A percentile compares a stretch with the other conserved stretches of the same genome.
phyloP scores from a whole-genome alignment of 2,113 vertebrate species.

The Eubucco bourcierii region DNA sequence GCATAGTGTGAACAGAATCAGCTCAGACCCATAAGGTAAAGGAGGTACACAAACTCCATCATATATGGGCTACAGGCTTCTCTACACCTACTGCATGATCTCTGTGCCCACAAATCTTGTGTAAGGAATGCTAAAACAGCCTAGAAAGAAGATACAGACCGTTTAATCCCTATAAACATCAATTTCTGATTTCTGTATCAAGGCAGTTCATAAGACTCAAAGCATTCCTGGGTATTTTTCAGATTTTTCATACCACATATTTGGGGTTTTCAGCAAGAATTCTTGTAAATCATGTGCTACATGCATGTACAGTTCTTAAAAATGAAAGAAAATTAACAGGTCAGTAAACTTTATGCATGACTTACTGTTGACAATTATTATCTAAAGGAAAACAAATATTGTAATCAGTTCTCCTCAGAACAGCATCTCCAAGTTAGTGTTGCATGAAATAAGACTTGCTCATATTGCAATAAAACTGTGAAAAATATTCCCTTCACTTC shows the following conservation, averaged over 20 bases:
- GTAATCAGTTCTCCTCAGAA: conserved; percentile 28
- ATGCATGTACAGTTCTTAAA: background rate
- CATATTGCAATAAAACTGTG: background rate
- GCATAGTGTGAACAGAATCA: background rate
- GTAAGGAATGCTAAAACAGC: conserved; percentile 8
- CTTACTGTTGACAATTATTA: background rate
- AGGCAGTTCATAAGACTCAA: background rate
- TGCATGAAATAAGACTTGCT: conserved; percentile 40
- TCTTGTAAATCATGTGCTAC: background rate
- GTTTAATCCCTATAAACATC: background rate
- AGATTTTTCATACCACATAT: background rate
- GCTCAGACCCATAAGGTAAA: background rate
- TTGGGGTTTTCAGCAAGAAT: background rate
- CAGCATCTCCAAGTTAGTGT: background rate
- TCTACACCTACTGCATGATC: background rate
- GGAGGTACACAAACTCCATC: background rate
- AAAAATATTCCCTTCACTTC: background rate
- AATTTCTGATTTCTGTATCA: background rate
- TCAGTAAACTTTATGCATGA: background rate
- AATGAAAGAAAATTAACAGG: conserved; percentile 8
- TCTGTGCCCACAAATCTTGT: background rate
- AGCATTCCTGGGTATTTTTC: background rate
- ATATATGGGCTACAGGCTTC: background rate
- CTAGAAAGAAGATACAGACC: background rate
- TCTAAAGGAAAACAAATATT: conserved; percentile 43